Base-by-base conservation (phyloP, 2,888 invertebrate species). In the Cheilosia urbana region DNA sequence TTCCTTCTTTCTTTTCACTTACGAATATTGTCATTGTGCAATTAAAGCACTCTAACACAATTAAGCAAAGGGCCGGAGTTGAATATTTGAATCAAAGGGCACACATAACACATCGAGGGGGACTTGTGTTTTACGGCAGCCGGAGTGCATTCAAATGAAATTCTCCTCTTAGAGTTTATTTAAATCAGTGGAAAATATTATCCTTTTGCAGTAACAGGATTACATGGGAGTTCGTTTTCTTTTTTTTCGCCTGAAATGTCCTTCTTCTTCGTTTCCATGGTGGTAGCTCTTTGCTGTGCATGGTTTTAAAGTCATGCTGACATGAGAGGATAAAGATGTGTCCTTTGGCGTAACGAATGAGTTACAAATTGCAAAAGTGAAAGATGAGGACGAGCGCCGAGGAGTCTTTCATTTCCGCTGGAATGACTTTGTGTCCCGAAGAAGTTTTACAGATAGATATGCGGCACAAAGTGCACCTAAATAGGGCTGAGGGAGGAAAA, bases 281-380 rank as follows among this genome's bases (percentile, higher is more conserved):
- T 15, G 21, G 34, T 65, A 15, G 42, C 57, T 19, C 40, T 65
- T 30, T 58, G 7, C 34, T 76, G 34, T 21, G 15, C 47, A 53
- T 55, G 62, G 53, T 49, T 73, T 75, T 62, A 75, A 68, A 80
- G 71, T 55, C 69, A 63, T 45, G 55, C 55, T 42, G 60, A 76
- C 66, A 63, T 76, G 81, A 30, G 57, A 68, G 51, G 66, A 66
- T 42, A 66, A 47, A 81, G 68, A 72, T 77, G 68, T 68, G 81
- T 72, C 68, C 81, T 81, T 85, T 80, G 73, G 79, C 80, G 73
- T 42, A 77, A 77, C 81, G 81, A 85, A 85, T 81, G 85, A 85
- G 81, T 85, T 81, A 81, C 85, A 85, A 85, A 85, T 85, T 85
- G 81, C 77, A 77, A 77, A 80, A 85, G 72, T 85, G 85, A 81